phyloP scores from a whole-genome alignment of 1,140 invertebrate genomes.

The Oscheius sp. region DNA sequence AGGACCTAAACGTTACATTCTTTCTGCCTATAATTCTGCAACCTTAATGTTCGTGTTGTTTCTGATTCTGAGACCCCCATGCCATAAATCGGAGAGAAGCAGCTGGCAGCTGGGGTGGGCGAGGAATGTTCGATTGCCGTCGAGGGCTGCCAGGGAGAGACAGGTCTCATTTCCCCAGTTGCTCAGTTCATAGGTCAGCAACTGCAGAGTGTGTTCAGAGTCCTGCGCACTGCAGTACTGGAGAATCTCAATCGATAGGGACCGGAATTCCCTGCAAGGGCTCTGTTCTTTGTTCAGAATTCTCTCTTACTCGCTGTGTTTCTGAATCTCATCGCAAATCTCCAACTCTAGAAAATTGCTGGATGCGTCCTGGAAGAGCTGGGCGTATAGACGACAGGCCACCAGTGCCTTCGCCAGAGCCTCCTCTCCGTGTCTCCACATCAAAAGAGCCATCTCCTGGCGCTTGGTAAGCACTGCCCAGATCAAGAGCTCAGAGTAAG shows the following conservation, averaged over 20 bases:
- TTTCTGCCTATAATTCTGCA: constrained; percentile 67
- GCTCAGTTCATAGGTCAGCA: constrained; percentile 90
- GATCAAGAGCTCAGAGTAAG: constrained; percentile 65
- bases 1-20: constrained; percentile 77
- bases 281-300: neutral
- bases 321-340: constrained; percentile 78
- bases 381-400: constrained; percentile 89
- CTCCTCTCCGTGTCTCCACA: constrained; percentile 44
- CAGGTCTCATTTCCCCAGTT: constrained; percentile 96
- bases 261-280: constrained; percentile 64
- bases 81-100: constrained; percentile 65
- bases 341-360: constrained; percentile 92
- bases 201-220: constrained; percentile 85
- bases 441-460: constrained; percentile 40
- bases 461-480: constrained; percentile 45
- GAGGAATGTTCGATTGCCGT: constrained; percentile 83
- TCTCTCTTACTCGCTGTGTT: constrained; percentile 63
- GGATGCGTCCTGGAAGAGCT: constrained; percentile 91
- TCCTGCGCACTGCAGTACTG: constrained; percentile 92
- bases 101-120: constrained; percentile 76
- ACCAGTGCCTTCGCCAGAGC: constrained; percentile 68
- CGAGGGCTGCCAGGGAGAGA: constrained; percentile 84
- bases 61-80: constrained; percentile 91
- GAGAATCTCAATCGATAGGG: constrained; percentile 76
- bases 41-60: constrained; percentile 71